These are phyloP conservation scores for Papilio dardanus DNA, from an alignment of 1,140 invertebrate species.

Conservation along the genomic window DNA sequence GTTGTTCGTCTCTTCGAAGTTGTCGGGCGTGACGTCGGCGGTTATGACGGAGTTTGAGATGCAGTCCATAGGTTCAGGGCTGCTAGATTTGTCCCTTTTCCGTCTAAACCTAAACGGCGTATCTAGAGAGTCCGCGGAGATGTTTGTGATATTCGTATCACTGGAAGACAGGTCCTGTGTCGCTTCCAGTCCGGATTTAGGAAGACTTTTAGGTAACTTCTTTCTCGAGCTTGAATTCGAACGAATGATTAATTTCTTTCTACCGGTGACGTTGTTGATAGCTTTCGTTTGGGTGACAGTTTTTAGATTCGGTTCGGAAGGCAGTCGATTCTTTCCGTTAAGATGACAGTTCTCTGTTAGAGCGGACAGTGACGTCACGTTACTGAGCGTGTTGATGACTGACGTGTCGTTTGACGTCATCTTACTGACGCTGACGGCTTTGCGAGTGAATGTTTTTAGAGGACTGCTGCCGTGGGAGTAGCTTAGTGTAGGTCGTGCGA, in stretches of 20 bases:
- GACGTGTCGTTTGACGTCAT: constrained; percentile 58
- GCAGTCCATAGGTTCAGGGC: constrained; percentile 78
- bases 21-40: constrained; percentile 71
- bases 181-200: constrained; percentile 65
- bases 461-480: constrained; percentile 69
- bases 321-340: constrained; percentile 72
- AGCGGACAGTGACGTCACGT: constrained; percentile 74
- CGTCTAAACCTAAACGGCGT: constrained; percentile 75
- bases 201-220: constrained; percentile 67
- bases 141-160: constrained; percentile 78
- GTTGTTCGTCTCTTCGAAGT: constrained; percentile 73
- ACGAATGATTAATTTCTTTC: constrained; percentile 74
- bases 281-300: constrained; percentile 58
- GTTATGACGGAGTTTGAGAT: constrained; percentile 70
- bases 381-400: constrained; percentile 58
- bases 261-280: constrained; percentile 52
- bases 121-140: constrained; percentile 77
- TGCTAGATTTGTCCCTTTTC: constrained; percentile 75
- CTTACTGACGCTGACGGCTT: constrained; percentile 61
- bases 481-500: constrained; percentile 61
- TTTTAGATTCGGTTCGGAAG: constrained; percentile 74
- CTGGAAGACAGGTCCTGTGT: constrained; percentile 77
- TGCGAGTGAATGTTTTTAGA: constrained; percentile 69
- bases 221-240: constrained; percentile 74
- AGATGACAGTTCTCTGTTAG: constrained; percentile 77